Evolutionary conservation across 2,888 invertebrate species (phyloP), one percentile per base, ranked within the genome.

Genomic region (Hyalella azteca): DNA sequence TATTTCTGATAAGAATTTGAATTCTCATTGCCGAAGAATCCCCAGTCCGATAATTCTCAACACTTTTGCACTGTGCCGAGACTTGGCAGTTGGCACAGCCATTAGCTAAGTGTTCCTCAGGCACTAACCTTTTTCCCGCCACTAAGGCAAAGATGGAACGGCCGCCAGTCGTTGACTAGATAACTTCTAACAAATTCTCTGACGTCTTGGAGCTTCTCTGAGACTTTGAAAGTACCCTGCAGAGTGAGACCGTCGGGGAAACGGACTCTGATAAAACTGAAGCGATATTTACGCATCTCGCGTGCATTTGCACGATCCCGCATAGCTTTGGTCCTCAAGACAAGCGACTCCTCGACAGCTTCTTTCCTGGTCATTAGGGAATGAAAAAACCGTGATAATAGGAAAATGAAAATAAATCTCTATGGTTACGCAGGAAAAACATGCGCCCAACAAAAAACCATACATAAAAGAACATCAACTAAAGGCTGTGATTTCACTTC

Each of bases 321-420:
- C 96, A 98, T 98, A 2, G 96, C 96, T 88, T 96, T 96, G 0
- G 98, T 98, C 86, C 95, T 90, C 9, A 98, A 89, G 89, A 95
- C 93, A 87, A 94, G 92, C 86, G 93, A 92, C 86, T 91, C 93
- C 87, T 96, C 96, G 49, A 93, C 90, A 1, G 92, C 92, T 88
- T 95, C 94, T 22, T 91, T 87, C 85, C 94, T 93, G 87, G 7
- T 5, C 22, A 5, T 26, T 77, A 75, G n/a, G 26, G 11, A 77
- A 48, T 48, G 40, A n/a, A n/a, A n/a, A n/a, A n/a, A n/a, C n/a
- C n/a, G n/a, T n/a, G n/a, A n/a, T n/a, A n/a, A n/a, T n/a, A n/a
- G n/a, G n/a, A n/a, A n/a, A n/a, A n/a, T n/a, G n/a, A n/a, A n/a
- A n/a, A n/a, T n/a, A n/a, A n/a, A n/a, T n/a, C n/a, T n/a, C n/a